Conservation (phyloP, 1,140 invertebrate species). For the Helicoverpa armigera region DNA sequence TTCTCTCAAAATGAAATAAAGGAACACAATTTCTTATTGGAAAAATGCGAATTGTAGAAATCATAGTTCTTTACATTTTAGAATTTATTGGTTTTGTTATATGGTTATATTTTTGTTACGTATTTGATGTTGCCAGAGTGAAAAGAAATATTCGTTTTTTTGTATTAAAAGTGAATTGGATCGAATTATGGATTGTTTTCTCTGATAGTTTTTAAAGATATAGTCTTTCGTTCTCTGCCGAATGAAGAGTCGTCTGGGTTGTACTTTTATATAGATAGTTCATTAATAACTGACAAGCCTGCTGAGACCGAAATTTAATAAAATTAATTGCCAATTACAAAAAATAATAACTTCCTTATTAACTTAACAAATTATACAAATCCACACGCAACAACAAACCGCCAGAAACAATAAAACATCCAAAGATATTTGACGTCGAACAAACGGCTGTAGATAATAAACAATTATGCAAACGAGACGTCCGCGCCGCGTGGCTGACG, state of each 20-base stretch:
- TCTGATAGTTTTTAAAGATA: too few relatives aligned
- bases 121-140: too few relatives aligned
- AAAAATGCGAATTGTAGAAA: not conserved
- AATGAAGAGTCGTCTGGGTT: not conserved
- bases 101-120: not conserved
- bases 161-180: too few relatives aligned
- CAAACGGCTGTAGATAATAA: constrained; percentile 21
- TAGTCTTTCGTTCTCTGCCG: too few relatives aligned
- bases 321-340: too few relatives aligned
- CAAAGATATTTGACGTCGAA: constrained; percentile 12
- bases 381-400: constrained; percentile 2
- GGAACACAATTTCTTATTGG: not conserved
- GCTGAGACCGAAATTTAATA: too few relatives aligned
- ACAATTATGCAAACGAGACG: constrained; percentile 44
- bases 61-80: not conserved
- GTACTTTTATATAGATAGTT: not conserved
- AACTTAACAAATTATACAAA: not conserved
- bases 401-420: constrained; percentile 18
- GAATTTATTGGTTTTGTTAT: not conserved
- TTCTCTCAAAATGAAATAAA: constrained; percentile 7
- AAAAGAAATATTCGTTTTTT: too few relatives aligned
- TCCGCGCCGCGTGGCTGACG: constrained; percentile 26
- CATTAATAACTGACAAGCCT: too few relatives aligned
- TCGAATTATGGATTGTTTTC: too few relatives aligned
- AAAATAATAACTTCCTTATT: too few relatives aligned